Base-by-base conservation (phyloP, 2,797 vertebrate species). In the Gymnothorax javanicus region DNA sequence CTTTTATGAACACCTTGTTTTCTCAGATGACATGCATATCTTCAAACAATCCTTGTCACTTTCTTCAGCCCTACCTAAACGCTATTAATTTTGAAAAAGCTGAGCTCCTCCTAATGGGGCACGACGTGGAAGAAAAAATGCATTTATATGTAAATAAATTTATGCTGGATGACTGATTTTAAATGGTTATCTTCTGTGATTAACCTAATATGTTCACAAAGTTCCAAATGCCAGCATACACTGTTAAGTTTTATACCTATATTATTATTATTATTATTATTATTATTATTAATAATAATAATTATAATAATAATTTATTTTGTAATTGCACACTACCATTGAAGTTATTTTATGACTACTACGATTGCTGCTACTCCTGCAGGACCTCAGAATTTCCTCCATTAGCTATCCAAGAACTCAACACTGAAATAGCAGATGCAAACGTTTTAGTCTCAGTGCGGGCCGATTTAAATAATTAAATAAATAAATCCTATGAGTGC, bases 81-180 rank as follows among this genome's bases (percentile, higher is more conserved):
- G 84, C 88, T 92, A 93, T 91, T 91, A 91, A 90, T 93, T 92
- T 93, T 94, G 33, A 43, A 43, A 43, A 43, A 43, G 33, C 33
- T 43, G 33, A 43, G 33, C 33, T 43, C 33, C 33, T 43, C 33
- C 33, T 43, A 43, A 43, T 43, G 33, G 33, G 33, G 33, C 33
- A 43, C 33, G 91, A 94, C 89, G 95, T 95, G 95, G 91, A 95
- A 94, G 92, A 90, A 93, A 94, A 95, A 94, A 95, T 94, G 3
- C 4, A 77, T 50, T 5, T 52, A 50, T 50, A 77, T 77, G 73
- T 7, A 11, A 17, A 77, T 11, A 73, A 43, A 77, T 6, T 4
- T 43, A 33, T 50, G 13, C 33, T 5, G 73, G 7, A 43, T 33
- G 2, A 2, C 52, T 33, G 43, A 17, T 77, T 77, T 17, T 77